Base-by-base conservation (phyloP, 2,797 vertebrate genomes). In the Garrulus glandarius region DNA sequence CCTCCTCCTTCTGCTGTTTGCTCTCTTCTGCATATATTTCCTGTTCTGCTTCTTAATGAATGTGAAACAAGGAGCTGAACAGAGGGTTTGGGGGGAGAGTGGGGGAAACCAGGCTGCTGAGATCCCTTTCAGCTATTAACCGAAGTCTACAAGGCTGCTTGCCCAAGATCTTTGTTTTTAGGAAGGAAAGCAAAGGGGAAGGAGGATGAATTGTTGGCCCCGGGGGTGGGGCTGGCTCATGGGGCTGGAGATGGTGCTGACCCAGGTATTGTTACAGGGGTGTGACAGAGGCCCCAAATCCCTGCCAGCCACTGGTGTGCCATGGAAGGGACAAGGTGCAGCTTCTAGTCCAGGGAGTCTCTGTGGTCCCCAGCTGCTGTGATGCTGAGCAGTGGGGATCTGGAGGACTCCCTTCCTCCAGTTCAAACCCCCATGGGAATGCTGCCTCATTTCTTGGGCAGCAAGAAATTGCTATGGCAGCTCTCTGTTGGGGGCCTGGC, bases 1-100 rank as follows among this genome's bases (percentile, higher is more conserved):
- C 89, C 71, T 72, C 43, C 72, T 69, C 56, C 72, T 74, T 29
- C 92, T 86, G 61, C 80, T 71, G 29, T 49, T 86, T 72, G 55
- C 77, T 82, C 75, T 70, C 77, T 52, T 56, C 89, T 78, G 86
- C 84, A n/a, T 70, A 3, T 22, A 56, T 91, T 94, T 78, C 84
- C 71, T 34, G 13, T 18, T 8, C 78, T 60, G 91, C 53, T 69
- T 47, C 57, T 71, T 84, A 81, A 79, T 79, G 80, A 87, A 29
- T 10, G 10, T 18, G 72, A 27, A 75, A 69, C 5, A 7, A 83
- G 90, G 69, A 81, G 52, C 17, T n/a, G 69, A 88, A 15, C n/a
- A 69, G 69, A 75, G 56, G 61, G 27, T 59, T 27, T 60, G 19
- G 15, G 47, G 30, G 52, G 14, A 36, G 52, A 64, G 18, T 1